Evolutionary conservation across 1,140 invertebrate genomes (phyloP), one percentile per base, ranked within the genome.

Genomic region (Goniozus legneri): DNA sequence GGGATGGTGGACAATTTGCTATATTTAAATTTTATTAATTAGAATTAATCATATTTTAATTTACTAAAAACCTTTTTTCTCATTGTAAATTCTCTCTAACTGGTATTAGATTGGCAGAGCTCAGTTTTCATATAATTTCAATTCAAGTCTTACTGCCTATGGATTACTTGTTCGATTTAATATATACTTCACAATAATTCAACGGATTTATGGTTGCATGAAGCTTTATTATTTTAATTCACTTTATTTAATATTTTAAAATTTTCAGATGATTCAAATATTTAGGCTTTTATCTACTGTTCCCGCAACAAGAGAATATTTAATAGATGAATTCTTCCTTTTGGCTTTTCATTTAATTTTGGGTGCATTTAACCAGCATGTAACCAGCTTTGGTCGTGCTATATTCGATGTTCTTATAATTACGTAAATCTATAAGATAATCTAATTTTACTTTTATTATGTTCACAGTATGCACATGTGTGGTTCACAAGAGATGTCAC

Each of bases 401-500:
- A 63, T 51, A 35, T 42, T 55, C 43, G 47, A 24, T 42, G 38
- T 55, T 20, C 38, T 48, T 33, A 12, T 30, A 10, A 19, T 39
- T 22, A 35, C 7, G 4, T 14, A 43, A 32, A 27, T n/a, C n/a
- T n/a, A n/a, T n/a, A n/a, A n/a, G n/a, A n/a, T n/a, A n/a, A n/a
- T n/a, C n/a, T n/a, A n/a, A n/a, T n/a, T n/a, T n/a, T n/a, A n/a
- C n/a, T 38, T 12, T 47, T 58, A 46, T 65, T 54, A 64, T 62
- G 73, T 73, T 80, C 86, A 60, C 79, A 92, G 95, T 97, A 62
- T 98, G 95, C 76, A 97, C 95, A 27, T 96, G 92, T 77, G 95
- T 98, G 60, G 94, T 97, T 58, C 95, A 98, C 80, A 98, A 98
- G 74, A 81, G 94, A 71, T 98, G 95, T 74, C 95, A 98, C 77